Evolutionary conservation across 2,113 vertebrate species (phyloP).

Genomic region (Mormyrus iriodes): DNA sequence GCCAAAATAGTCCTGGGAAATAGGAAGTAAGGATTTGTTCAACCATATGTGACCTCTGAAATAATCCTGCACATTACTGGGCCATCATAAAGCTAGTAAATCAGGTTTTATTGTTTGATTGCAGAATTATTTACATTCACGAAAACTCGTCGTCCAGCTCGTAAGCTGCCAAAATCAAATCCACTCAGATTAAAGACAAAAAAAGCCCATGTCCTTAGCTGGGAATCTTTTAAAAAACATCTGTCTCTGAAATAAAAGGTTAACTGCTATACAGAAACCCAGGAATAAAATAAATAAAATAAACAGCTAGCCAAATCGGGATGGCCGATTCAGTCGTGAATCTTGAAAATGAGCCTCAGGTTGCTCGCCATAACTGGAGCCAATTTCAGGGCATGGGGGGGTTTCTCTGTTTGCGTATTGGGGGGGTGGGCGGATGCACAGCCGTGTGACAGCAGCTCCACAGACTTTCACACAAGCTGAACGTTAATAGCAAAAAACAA

Average conservation of each 20-base stretch:
- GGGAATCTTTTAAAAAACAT: slow-evolving; percentile 18
- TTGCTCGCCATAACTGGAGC: slow-evolving; percentile 45
- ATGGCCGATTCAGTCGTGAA: slow-evolving; percentile 14
- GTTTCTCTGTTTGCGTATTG: neutral
- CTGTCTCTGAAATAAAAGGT: neutral
- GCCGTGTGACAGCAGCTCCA: slow-evolving; percentile 28
- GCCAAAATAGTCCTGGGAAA: slow-evolving; percentile 17
- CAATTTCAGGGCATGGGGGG: slow-evolving; percentile 38
- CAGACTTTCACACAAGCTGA: slow-evolving; percentile 48
- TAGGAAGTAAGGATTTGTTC: slow-evolving; percentile 17
- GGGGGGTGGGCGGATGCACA: slow-evolving; percentile 27
- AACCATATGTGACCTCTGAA: slow-evolving; percentile 17
- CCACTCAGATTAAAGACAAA: slow-evolving; percentile 23
- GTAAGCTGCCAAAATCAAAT: slow-evolving; percentile 24
- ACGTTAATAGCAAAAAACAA: slow-evolving; percentile 44
- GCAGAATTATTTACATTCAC: slow-evolving; percentile 28
- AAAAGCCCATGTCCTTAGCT: slow-evolving; percentile 7
- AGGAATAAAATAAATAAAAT: slow-evolving; percentile 19
- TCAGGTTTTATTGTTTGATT: slow-evolving; percentile 22
- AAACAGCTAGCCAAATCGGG: slow-evolving; percentile 24
- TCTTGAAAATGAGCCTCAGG: slow-evolving; percentile 43
- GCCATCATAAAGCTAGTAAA: slow-evolving; percentile 23
- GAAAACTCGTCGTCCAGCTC: slow-evolving; percentile 11
- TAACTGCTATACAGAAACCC: neutral
- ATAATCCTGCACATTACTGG: slow-evolving; percentile 11